Base-by-base conservation (phyloP, 2,113 vertebrate species). In the Sterrhoptilus dennistouni region DNA sequence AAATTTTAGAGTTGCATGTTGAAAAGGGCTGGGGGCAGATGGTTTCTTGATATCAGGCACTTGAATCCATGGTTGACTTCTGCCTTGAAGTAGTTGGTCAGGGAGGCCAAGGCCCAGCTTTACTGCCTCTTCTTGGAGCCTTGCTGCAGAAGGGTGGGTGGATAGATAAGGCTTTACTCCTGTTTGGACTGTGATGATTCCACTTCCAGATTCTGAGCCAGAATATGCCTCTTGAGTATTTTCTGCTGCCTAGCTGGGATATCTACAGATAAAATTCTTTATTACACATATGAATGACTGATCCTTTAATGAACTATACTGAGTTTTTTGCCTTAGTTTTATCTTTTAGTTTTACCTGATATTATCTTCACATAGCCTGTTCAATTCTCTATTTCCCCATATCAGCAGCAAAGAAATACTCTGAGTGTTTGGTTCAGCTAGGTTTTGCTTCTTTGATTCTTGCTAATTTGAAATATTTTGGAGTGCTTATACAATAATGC, bases 381-480 rank as follows among this genome's bases (percentile, higher is more conserved):
- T 87, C 31, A 75, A 3, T 11, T 35, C 33, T 78, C 15, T 64
- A 3, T 45, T 69, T 11, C 27, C 35, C 21, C 24, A 14, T 78
- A 14, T 80, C 68, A 52, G 17, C 45, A 83, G 38, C 23, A 38
- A 82, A 83, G 14, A 70, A 50, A 47, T 19, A 10, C 6, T 84
- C 78, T 47, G n/a, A 84, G 38, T 2, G 5, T 71, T 77, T 81
- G 12, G 40, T 94, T 83, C 28, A 70, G n/a, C 50, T 25, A 14
- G 8, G 83, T 87, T 74, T 74, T 87, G 18, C 45, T 79, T 79
- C 49, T 31, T 87, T 79, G 60, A 13, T 82, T 28, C 68, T 90
- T 96, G 47, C 40, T 85, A 35, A 72, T 91, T 82, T 86, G 91
- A 79, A 91, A 52, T 84, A 74, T 57, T 93, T 89, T 86, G 47